These are phyloP conservation scores for Trissolcus basalis DNA, from an alignment of 1,140 invertebrate species.

Conservation along the genomic window DNA sequence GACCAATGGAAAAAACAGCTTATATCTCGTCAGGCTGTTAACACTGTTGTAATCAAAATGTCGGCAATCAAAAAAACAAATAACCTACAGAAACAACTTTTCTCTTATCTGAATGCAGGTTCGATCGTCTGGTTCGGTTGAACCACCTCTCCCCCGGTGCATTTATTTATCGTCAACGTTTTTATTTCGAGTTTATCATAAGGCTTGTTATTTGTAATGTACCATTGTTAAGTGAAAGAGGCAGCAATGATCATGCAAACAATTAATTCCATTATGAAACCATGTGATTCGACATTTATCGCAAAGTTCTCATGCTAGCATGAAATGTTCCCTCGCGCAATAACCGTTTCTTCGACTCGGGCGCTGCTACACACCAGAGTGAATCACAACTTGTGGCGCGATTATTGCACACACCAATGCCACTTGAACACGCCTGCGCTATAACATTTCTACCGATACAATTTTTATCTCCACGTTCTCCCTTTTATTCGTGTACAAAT, in stretches of 20 bases:
- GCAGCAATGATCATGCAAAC: constrained; percentile 61
- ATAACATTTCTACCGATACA: no score
- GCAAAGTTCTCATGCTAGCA: constrained; percentile 55
- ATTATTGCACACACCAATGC: constrained; percentile 30
- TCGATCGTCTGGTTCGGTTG: constrained; percentile 32
- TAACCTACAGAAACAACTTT: constrained; percentile 6
- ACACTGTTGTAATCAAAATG: constrained; percentile 1
- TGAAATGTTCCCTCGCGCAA: constrained; percentile 57
- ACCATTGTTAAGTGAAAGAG: constrained; percentile 57
- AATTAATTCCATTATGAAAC: constrained; percentile 62
- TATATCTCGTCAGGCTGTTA: no score
- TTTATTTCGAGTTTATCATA: constrained; percentile 37
- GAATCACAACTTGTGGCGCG: constrained; percentile 42
- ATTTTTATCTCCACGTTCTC: no score
- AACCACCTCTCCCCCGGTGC: constrained; percentile 41
- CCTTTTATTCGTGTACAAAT: no score
- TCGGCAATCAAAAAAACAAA: not conserved
- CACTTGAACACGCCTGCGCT: no score
- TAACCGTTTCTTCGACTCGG: constrained; percentile 51
- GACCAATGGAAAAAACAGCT: not conserved
- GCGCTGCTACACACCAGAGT: no score
- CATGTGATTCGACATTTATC: constrained; percentile 62
- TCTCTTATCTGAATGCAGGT: constrained; percentile 20
- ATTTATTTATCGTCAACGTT: constrained; percentile 49
- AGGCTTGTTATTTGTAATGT: constrained; percentile 50